These are phyloP conservation scores for Loriculus beryllinus DNA, from an alignment of 2,797 vertebrate species.

Conservation along the genomic window DNA sequence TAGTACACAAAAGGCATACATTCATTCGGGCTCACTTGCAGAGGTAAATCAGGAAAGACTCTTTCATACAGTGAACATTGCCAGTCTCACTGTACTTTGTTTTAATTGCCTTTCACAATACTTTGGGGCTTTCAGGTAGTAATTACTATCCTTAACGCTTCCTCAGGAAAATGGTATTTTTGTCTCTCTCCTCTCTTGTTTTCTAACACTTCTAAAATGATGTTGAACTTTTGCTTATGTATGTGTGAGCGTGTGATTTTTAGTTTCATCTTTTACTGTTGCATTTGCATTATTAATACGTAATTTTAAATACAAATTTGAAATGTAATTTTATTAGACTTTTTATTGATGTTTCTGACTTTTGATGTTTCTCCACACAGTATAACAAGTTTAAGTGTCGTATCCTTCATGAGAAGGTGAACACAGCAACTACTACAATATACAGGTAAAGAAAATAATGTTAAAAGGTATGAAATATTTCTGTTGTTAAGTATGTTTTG, in stretches of 20 bases:
- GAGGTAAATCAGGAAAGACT: neutral
- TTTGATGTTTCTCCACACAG: conserved; percentile 59
- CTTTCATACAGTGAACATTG: neutral
- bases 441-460: conserved; percentile 82
- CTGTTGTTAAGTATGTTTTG: neutral
- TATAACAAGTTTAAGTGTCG: conserved; percentile 96
- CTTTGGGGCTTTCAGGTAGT: neutral
- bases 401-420: conserved; percentile 93
- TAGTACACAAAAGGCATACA: neutral
- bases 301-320: neutral
- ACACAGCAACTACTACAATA: conserved; percentile 88
- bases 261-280: neutral
- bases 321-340: neutral
- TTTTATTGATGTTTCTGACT: neutral
- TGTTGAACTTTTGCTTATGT: neutral
- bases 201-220: neutral
- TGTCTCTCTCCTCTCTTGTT: neutral
- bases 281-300: neutral
- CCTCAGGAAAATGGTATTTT: neutral
- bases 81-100: neutral
- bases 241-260: neutral
- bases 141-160: neutral
- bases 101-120: neutral
- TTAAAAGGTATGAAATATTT: neutral
- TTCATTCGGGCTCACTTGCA: neutral